Base-by-base conservation (phyloP, 2,113 vertebrate genomes). In the Meles meles region DNA sequence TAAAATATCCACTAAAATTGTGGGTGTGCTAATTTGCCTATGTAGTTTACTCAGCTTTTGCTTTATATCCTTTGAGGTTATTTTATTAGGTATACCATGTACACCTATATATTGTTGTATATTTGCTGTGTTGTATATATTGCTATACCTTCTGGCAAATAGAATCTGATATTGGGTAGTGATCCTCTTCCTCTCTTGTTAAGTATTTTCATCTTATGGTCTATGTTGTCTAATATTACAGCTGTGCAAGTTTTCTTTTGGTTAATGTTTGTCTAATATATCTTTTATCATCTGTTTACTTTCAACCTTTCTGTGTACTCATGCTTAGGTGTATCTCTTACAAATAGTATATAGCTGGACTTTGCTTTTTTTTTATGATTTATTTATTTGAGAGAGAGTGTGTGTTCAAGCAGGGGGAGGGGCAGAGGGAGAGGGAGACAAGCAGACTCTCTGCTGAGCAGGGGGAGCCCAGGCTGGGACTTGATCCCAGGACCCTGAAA, bases 1-100 rank as follows among this genome's bases (percentile, higher is more conserved):
- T 77, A 95, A 88, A 83, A 69, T 88, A 63, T 96, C 52, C 42
- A 72, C 85, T 63, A 86, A 86, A 76, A 71, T 92, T 34, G 47
- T 76, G 47, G 18, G 87, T 84, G 77, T 94, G 17, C 69, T 83
- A 21, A 63, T 95, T 92, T 83, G 39, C 63, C 34, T 6, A 6
- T 61, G 67, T 69, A 61, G 31, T 88, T 74, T 57, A 81, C 14
- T 59, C 15, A 84, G 69, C 21, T 76, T 82, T 94, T 94, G 55
- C 57, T 87, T 81, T 82, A 74, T 67, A 49, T 34, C 13, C 29
- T 81, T 91, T 67, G 47, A 69, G 27, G 6, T 86, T 90, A 72
- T 86, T 86, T 90, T 80, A 90, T 91, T 82, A 88, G 44, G 21
- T 83, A 59, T 92, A 42, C 27, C 15, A 82, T 5, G 44, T 88